Conservation (phyloP, 2,888 invertebrate species). For the Craniophora ligustri region DNA sequence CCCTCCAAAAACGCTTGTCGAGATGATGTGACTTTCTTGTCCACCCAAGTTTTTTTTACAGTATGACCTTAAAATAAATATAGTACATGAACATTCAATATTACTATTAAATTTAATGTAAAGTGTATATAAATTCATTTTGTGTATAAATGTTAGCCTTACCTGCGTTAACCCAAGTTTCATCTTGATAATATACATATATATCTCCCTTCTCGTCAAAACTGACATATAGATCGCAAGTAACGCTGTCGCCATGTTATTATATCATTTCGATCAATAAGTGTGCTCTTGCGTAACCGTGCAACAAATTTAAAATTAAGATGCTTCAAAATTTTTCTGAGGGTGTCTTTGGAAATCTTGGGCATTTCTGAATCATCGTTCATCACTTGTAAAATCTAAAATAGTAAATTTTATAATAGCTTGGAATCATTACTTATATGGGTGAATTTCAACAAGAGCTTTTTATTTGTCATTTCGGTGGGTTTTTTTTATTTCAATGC, state of each 20-base stretch:
- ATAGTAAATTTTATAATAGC: no score
- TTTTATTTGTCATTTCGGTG: no score
- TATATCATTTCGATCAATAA: constrained; percentile 24
- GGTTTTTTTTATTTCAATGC: no score
- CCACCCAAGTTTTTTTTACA: no score
- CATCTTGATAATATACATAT: constrained; percentile 42
- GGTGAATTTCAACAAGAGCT: no score
- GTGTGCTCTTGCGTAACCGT: constrained; percentile 19
- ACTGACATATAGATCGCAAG: constrained; percentile 9
- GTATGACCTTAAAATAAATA: neutral
- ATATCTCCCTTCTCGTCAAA: constrained; percentile 29
- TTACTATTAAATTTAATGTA: no score
- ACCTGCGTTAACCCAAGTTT: constrained; percentile 48
- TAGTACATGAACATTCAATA: constrained; percentile 10
- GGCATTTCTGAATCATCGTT: constrained; percentile 30
- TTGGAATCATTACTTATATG: no score
- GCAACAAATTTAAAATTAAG: constrained; percentile 11
- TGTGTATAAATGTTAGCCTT: constrained; percentile 13
- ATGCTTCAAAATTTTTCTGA: constrained; percentile 11
- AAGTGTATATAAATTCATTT: constrained; percentile 19
- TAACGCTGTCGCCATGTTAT: constrained; percentile 24
- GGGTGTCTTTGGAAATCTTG: constrained; percentile 25
- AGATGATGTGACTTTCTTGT: no score
- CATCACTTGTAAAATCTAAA: constrained; percentile 30
- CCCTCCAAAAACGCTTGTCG: no score